These are phyloP conservation scores for Sebastiscus albofasciatus DNA, from an alignment of 2,797 vertebrate species.

Conservation along the genomic window DNA sequence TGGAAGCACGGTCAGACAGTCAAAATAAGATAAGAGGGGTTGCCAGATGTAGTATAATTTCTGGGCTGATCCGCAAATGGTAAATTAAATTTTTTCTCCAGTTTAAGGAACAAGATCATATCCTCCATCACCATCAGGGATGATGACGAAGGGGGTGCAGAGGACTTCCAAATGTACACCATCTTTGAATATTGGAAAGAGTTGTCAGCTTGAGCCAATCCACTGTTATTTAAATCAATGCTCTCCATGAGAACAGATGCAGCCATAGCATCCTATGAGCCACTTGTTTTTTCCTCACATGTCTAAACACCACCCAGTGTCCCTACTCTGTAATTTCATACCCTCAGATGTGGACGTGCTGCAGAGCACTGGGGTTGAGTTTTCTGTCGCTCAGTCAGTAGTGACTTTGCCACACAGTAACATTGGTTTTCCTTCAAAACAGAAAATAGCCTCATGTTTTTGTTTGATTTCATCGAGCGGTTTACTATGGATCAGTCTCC, in stretches of 20 bases:
- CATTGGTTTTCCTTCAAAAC: conserved; percentile 22
- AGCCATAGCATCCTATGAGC: not conserved
- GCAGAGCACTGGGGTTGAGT: conserved; percentile 4
- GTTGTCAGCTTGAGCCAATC: not conserved
- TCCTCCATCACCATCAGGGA: too few relatives aligned
- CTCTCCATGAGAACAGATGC: not conserved
- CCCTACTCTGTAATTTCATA: conserved; percentile 53
- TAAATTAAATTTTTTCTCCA: fast-evolving
- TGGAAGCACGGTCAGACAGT: too few relatives aligned
- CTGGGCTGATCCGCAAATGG: too few relatives aligned
- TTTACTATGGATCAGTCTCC: not conserved
- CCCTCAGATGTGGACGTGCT: conserved; percentile 6
- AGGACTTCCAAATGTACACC: not conserved
- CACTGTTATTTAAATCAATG: not conserved
- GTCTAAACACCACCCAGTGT: not conserved
- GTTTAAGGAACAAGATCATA: too few relatives aligned
- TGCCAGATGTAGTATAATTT: too few relatives aligned
- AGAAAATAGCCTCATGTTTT: not conserved
- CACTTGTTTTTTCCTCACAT: not conserved
- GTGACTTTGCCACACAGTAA: not conserved
- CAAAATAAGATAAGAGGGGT: too few relatives aligned
- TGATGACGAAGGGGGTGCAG: too few relatives aligned
- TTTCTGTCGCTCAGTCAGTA: conserved; percentile 6
- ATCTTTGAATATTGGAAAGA: not conserved
- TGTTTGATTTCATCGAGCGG: not conserved